phyloP scores from a whole-genome alignment of 1,140 invertebrate genomes.

The Anoplolepis gracilipes region DNA sequence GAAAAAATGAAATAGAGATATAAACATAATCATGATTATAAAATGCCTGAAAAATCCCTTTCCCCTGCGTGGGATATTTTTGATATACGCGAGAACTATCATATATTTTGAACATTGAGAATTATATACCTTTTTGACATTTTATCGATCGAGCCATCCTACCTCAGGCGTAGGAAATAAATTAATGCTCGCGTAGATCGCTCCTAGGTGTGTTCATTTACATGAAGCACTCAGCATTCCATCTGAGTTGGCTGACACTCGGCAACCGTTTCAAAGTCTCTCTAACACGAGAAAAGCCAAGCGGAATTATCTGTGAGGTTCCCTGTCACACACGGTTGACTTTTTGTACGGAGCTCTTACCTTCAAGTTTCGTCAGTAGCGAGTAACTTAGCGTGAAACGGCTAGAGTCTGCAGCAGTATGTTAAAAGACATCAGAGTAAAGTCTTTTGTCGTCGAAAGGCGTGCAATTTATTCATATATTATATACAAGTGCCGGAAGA shows the following conservation, averaged over 20 bases:
- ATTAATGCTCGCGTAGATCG: constrained; percentile 29
- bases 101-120: constrained; percentile 2
- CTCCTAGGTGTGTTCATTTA: constrained; percentile 36
- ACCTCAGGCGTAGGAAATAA: background rate
- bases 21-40: constrained; percentile 2
- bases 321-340: background rate
- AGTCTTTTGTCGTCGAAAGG: constrained; percentile 45
- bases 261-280: constrained; percentile 34
- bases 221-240: constrained; percentile 35
- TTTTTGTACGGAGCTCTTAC: constrained; percentile 47
- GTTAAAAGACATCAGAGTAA: constrained; percentile 50
- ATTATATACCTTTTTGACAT: constrained; percentile 16
- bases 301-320: constrained; percentile 47
- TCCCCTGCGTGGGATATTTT: background rate
- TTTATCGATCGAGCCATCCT: too few species aligned
- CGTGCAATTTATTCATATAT: constrained; percentile 19
- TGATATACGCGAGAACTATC: background rate
- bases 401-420: constrained; percentile 3
- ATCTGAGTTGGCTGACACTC: constrained; percentile 42
- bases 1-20: background rate
- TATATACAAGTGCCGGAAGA: background rate
- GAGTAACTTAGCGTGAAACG: constrained; percentile 47
- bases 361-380: constrained; percentile 44
- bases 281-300: constrained; percentile 33
- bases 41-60: background rate